phyloP scores from a whole-genome alignment of 2,113 vertebrate species.

The Sminthopsis crassicaudata region DNA sequence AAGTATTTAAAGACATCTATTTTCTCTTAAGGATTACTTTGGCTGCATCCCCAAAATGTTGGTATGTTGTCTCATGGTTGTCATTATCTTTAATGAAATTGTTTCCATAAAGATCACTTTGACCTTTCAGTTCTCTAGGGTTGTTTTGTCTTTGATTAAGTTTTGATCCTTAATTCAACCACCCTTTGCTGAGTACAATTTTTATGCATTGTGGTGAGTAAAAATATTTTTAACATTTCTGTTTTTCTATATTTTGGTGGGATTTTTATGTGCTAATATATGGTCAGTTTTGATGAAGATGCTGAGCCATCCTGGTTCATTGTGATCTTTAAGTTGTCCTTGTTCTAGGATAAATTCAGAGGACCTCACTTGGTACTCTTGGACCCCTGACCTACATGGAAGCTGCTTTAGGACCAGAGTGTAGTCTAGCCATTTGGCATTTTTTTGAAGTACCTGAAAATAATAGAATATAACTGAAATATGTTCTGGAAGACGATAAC shows the following conservation, averaged over 20 bases:
- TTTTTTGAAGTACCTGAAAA: neutral
- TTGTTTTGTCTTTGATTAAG: neutral
- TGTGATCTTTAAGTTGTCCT: neutral
- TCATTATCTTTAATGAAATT: neutral
- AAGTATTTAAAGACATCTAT: neutral
- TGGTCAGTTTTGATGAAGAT: neutral
- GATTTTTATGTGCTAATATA: neutral
- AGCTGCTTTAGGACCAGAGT: neutral
- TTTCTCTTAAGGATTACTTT: neutral
- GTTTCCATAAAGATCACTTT: neutral
- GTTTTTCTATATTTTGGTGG: neutral
- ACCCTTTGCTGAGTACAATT: neutral
- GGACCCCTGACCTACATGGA: neutral
- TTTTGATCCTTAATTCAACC: neutral
- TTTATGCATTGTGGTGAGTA: neutral
- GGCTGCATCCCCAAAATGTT: neutral
- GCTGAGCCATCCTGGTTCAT: neutral
- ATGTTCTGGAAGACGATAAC: neutral
- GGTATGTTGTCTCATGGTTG: neutral
- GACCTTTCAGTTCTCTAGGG: neutral
- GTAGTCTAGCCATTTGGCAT: neutral
- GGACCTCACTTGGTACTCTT: neutral
- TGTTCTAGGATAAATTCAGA: neutral
- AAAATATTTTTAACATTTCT: neutral
- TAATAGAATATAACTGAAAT: neutral